Conservation (phyloP, 2,888 invertebrate species). For the Microplitis manilae region DNA sequence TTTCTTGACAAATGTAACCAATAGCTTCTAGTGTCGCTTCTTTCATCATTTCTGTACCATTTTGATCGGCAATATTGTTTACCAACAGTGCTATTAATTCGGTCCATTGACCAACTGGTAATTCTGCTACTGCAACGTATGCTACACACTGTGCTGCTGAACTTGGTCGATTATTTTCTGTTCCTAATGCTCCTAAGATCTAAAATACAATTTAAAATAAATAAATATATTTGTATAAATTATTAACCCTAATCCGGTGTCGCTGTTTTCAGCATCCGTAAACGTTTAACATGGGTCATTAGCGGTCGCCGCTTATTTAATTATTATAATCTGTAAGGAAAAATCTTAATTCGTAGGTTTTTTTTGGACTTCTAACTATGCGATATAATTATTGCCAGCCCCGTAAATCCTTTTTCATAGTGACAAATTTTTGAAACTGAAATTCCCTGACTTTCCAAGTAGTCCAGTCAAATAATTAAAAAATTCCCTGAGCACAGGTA, state of each 20-base stretch:
- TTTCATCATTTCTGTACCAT: constrained; percentile 93
- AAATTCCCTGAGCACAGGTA: no score
- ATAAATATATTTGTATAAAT: not conserved
- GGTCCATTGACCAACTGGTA: constrained; percentile 93
- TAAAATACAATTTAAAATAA: constrained; percentile 63
- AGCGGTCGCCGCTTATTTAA: no score
- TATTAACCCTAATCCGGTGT: constrained; percentile 31
- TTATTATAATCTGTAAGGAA: not conserved
- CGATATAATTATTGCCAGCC: no score
- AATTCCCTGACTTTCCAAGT: no score
- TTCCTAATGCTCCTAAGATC: constrained; percentile 95
- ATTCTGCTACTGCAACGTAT: constrained; percentile 96
- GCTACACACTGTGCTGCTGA: constrained; percentile 99
- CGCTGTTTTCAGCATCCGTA: no score
- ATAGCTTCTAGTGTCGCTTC: constrained; percentile 98
- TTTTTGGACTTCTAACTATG: no score
- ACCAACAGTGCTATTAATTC: constrained; percentile 91
- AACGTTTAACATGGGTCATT: no score
- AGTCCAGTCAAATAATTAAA: no score
- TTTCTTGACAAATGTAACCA: constrained; percentile 99
- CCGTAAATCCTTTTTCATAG: no score
- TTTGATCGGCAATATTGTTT: constrained; percentile 89
- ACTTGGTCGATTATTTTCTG: constrained; percentile 95
- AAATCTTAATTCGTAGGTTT: no score
- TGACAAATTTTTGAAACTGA: no score